Percentiles rank a stretch among this genome's conserved stretches.
These are phyloP conservation scores for Dolichomitus sp. DNA, from an alignment of 2,888 invertebrate species.

Conservation along the genomic window DNA sequence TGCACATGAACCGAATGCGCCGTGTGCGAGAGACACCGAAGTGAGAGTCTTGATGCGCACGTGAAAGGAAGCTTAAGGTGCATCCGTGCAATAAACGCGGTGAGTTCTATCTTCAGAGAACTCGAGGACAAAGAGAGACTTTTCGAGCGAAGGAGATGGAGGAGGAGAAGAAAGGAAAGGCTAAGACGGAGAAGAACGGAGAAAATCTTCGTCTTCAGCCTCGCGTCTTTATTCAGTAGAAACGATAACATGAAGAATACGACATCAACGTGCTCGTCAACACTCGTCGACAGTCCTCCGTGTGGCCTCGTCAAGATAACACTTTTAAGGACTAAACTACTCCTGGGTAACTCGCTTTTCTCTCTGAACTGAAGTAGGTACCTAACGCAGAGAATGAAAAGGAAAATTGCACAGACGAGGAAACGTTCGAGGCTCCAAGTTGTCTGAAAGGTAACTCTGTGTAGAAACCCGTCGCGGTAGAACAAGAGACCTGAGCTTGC, in stretches of 20 bases:
- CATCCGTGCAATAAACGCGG: conserved; percentile 56
- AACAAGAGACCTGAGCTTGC: conserved; percentile 45
- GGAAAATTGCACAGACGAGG: conserved; percentile 26
- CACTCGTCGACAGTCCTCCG: conserved; percentile 34
- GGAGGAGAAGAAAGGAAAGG: conserved; percentile 18
- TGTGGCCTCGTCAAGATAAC: conserved; percentile 46
- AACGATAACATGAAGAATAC: conserved; percentile 33
- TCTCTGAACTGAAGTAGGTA: conserved; percentile 40
- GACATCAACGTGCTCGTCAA: conserved; percentile 22
- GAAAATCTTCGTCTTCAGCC: background rate
- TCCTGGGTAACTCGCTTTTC: conserved; percentile 43
- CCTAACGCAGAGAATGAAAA: conserved; percentile 35
- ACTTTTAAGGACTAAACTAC: conserved; percentile 52
- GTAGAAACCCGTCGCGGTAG: conserved; percentile 24
- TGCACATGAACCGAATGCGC: conserved; percentile 33
- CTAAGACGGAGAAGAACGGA: conserved; percentile 14
- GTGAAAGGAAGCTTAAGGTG: conserved; percentile 53
- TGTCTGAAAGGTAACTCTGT: conserved; percentile 53
- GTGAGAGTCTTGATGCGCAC: conserved; percentile 33
- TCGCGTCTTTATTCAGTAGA: background rate
- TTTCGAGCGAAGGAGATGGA: background rate
- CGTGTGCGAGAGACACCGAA: conserved; percentile 31
- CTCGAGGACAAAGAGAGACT: conserved; percentile 55
- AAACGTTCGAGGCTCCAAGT: conserved; percentile 49
- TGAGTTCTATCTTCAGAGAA: conserved; percentile 38